Evolutionary conservation across 2,888 invertebrate species (phyloP).

Genomic region (Drosophila cognata): DNA sequence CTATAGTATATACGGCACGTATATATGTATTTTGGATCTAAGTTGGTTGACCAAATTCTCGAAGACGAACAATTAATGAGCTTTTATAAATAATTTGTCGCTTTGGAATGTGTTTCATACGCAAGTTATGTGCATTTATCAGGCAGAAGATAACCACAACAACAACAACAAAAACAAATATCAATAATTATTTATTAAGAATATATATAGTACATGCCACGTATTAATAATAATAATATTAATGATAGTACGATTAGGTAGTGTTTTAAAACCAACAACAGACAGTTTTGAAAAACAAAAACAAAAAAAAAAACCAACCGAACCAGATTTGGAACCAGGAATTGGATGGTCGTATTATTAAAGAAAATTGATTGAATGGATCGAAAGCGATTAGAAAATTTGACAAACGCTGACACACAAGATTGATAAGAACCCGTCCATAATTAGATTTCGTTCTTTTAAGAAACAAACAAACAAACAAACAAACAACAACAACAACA

Average conservation of each 20-base stretch:
- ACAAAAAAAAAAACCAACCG: slow-evolving; percentile 25
- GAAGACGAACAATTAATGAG: slow-evolving; percentile 73
- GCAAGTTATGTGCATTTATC: slow-evolving; percentile 76
- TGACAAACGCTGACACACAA: slow-evolving; percentile 72
- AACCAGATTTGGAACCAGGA: slow-evolving; percentile 22
- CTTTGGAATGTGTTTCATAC: slow-evolving; percentile 79
- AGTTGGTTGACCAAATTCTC: slow-evolving; percentile 55
- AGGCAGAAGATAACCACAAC: slow-evolving; percentile 19
- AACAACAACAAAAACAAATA: slow-evolving; percentile 29
- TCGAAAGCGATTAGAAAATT: slow-evolving; percentile 45
- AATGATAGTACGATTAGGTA: slow-evolving; percentile 38
- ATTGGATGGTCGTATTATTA: slow-evolving; percentile 15
- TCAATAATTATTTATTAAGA: slow-evolving; percentile 43
- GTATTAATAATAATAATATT: background rate
- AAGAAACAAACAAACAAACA: slow-evolving; percentile 18
- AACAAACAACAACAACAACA: slow-evolving; percentile 19
- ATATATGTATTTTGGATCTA: slow-evolving; percentile 17
- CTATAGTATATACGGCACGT: slow-evolving; percentile 1
- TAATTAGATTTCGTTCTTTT: slow-evolving; percentile 76
- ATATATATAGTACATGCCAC: slow-evolving; percentile 23
- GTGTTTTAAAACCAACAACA: slow-evolving; percentile 30
- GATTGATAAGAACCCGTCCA: slow-evolving; percentile 83
- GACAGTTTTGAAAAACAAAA: background rate
- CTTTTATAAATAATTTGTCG: slow-evolving; percentile 77
- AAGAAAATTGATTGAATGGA: slow-evolving; percentile 21